A percentile compares a stretch with the other conserved stretches of the same genome.
These are phyloP conservation scores for Trichosurus vulpecula DNA, from an alignment of 2,797 vertebrate genomes.

Conservation along the genomic window DNA sequence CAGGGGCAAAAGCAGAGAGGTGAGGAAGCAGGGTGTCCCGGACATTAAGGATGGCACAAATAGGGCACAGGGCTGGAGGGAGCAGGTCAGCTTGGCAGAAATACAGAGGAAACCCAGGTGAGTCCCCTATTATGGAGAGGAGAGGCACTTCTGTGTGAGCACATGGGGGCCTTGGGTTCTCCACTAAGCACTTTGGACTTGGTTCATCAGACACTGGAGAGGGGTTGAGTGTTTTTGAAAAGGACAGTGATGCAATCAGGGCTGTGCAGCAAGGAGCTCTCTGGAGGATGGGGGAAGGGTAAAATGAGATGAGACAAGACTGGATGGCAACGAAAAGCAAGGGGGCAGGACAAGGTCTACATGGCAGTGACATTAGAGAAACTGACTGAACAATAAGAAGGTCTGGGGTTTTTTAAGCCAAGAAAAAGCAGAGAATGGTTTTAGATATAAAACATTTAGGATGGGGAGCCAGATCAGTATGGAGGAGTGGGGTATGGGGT, in stretches of 20 bases:
- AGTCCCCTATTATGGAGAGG: not conserved
- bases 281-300: not conserved
- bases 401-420: not conserved
- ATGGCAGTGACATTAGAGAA: not conserved
- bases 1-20: not conserved
- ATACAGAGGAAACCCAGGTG: not conserved
- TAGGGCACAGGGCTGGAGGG: rapidly evolving
- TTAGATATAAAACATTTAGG: not conserved
- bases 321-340: not conserved
- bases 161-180: not conserved
- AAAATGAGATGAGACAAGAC: not conserved
- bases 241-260: not conserved
- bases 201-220: not conserved
- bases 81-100: not conserved
- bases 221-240: not conserved
- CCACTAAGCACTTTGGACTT: not conserved
- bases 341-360: not conserved
- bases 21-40: not conserved
- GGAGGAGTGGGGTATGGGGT: not conserved
- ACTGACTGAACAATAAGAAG: not conserved
- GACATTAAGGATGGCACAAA: not conserved
- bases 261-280: not conserved
- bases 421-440: constrained; percentile 21
- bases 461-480: not conserved
- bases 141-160: not conserved